Evolutionary conservation across 2,888 invertebrate species (phyloP), one percentile per base, ranked within the genome.

Genomic region (Hedya salicella): DNA sequence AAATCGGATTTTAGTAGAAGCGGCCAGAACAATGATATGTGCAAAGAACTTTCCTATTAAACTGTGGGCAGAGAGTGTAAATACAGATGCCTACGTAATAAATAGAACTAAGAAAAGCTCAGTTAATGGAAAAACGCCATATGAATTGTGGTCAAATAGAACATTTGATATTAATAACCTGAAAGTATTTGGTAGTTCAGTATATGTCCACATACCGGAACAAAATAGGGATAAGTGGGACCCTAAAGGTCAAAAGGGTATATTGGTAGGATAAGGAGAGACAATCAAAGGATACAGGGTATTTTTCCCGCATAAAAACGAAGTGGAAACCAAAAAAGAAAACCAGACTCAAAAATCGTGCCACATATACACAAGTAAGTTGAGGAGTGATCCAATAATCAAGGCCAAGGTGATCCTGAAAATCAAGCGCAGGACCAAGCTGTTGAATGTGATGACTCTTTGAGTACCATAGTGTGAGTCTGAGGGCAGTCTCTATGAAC

Each of bases 21-120:
- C 67, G 21, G 67, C 62, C 39, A 52, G 66, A 32, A 54, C 66
- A 8, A 60, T 66, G 54, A n/a, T 66, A 21, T n/a, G 13, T 54
- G n/a, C 63, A 17, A 19, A 25, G 39, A 30, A 21, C 14, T 19
- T 46, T 4, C 46, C 46, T 0, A 63, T 60, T 3, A 25, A 14
- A 16, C 25, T 66, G 19, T 60, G 66, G 66, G 60, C 66, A n/a
- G 66, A 53, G 60, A 46, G 54, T 16, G 54, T 53, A 0, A 60
- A 66, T 17, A 66, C 53, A 0, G 54, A 44, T 19, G 53, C 19
- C 0, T 53, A 19, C 19, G n/a, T n/a, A n/a, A n/a, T n/a, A n/a
- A n/a, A n/a, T n/a, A n/a, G n/a, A n/a, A n/a, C n/a, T n/a, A n/a
- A n/a, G n/a, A n/a, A n/a, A n/a, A n/a, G n/a, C n/a, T n/a, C n/a